Base-by-base conservation (phyloP, 2,797 vertebrate genomes). In the Chloroceryle amazona region DNA sequence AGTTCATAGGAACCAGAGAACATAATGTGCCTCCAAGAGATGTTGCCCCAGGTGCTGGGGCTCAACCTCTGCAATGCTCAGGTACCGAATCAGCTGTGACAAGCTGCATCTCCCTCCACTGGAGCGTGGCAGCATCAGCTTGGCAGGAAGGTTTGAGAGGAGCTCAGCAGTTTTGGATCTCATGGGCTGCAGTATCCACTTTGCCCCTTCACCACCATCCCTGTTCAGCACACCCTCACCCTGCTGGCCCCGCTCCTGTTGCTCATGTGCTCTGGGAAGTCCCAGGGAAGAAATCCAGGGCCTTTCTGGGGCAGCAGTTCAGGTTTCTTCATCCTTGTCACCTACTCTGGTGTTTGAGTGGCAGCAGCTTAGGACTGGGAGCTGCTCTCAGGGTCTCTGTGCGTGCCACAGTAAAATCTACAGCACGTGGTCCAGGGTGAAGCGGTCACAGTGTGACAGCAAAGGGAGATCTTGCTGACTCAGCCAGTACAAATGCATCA, bases 331-430 rank as follows among this genome's bases (percentile, higher is more conserved):
- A 31, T 49, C 68, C 35, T 52, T 35, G 42, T n/a, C 49, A 21
- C 31, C 37, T 42, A 3, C 52, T 0, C 0, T 31, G 46, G 41
- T 28, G 37, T 21, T 15, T 0, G 5, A 35, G 37, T 18, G 28
- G 71, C 87, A 65, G 65, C 49, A 68, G 58, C 54, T 76, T 63
- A 15, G 76, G 47, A 9, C 46, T 65, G 5, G 8, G 86, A 80
- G 80, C 67, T 73, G 67, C 37, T 25, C 37, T 42, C 37, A 8
- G 55, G 35, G 49, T 55, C 73, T 57, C 47, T 51, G 0, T 39
- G 10, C 1, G 10, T 73, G 68, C 22, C 20, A 3, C 1, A 20
- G 60, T 31, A 33, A 47, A 42, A 18, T 22, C 46, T 70, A 7
- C 37, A 23, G 2, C 44, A 18, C 0, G 2, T 61, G 54, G 35